Conservation (phyloP, 2,797 vertebrate species). For the Pseudomugil gertrudae region DNA sequence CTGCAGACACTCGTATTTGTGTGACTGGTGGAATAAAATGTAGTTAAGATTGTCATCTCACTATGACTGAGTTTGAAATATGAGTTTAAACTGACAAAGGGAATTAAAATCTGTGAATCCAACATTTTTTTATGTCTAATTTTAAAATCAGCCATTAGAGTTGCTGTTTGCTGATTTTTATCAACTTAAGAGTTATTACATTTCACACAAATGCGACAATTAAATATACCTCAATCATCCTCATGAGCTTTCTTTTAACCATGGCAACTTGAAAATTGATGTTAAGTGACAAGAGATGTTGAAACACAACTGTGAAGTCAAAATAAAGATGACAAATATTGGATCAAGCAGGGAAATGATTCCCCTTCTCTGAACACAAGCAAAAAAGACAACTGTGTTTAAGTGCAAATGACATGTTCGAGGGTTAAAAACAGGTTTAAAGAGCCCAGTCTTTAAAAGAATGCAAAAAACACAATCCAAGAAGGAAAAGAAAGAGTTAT, state of each 20-base stretch:
- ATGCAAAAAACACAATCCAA: constrained; percentile 19
- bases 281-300: constrained; percentile 29
- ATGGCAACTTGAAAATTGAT: constrained; percentile 32
- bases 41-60: constrained; percentile 78
- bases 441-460: constrained; percentile 26
- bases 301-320: constrained; percentile 28
- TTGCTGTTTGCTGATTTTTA: constrained; percentile 85
- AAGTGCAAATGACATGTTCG: constrained; percentile 25
- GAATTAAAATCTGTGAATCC: constrained; percentile 83
- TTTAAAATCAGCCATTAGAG: constrained; percentile 80
- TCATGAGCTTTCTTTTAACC: constrained; percentile 42
- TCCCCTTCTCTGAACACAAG: not conserved
- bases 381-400: constrained; percentile 22
- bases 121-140: constrained; percentile 72
- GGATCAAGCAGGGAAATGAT: constrained; percentile 17
- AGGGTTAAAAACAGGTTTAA: constrained; percentile 45
- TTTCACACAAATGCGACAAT: constrained; percentile 82
- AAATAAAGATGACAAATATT: constrained; percentile 25
- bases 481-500: constrained; percentile 47
- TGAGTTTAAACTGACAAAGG: constrained; percentile 82
- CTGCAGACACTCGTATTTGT: constrained; percentile 56
- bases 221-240: constrained; percentile 82
- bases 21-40: constrained; percentile 73
- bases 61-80: constrained; percentile 74
- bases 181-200: constrained; percentile 82